Base-by-base conservation (phyloP, 2,797 vertebrate species). In the Falco peregrinus region DNA sequence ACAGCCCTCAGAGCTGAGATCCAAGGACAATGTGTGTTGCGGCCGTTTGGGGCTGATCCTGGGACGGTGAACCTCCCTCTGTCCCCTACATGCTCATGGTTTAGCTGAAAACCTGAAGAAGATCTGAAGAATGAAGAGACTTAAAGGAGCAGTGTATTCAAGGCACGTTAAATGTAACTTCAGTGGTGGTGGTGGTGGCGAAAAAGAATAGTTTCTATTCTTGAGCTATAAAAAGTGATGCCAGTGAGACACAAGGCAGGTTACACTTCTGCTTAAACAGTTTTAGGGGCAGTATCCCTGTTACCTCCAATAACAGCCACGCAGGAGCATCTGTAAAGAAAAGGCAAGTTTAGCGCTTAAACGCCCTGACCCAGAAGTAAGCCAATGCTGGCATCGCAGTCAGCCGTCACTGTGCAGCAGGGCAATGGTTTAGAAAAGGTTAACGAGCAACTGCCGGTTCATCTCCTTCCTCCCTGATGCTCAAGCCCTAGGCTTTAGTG, bases 41-140 rank as follows among this genome's bases (percentile, higher is more conserved):
- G 80, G 19, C 4, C 20, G 5, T 68, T 43, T 41, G 48, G 19
- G 41, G 33, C n/a, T 79, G 41, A 33, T 69, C 24, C 71, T 65
- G 64, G 43, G 56, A 10, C 45, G 47, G 22, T 5, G n/a, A 75
- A 31, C 11, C 28, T 88, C 33, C 11, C 28, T 69, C 18, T 50
- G 11, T 20, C 4, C 21, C 18, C 56, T 54, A 0, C 9, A 1
- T 0, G 1, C 15, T 80, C 20, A 4, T 16, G 20, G 11, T 18
- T 71, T 81, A 37, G 14, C 37, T 81, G 45, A 89, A 71, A 89
- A 53, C 21, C 9, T 57, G 48, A 54, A 70, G 43, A 47, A 25
- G 29, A 2, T 51, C 17, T 68, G 31, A 73, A 68, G 48, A 80
- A 50, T 19, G 56, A 82, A 19, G 47, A 60, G 8, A 24, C 29